phyloP scores from a whole-genome alignment of 2,888 invertebrate species.

The Agrotis clavis region DNA sequence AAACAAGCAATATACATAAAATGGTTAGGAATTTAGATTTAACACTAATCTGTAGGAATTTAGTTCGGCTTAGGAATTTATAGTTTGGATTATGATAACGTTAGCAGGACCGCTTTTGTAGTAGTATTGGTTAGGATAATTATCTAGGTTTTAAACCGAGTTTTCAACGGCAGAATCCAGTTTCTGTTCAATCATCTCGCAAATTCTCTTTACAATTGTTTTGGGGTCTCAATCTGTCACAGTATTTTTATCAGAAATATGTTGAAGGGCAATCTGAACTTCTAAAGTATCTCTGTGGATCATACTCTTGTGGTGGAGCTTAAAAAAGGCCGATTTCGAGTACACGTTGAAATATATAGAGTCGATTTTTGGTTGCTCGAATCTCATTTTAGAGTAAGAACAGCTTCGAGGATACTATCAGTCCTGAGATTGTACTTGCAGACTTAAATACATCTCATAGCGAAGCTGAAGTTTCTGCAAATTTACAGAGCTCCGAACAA shows the following conservation, averaged over 20 bases:
- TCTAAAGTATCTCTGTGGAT: too few relatives aligned
- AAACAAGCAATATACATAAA: conserved; percentile 39
- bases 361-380: too few relatives aligned
- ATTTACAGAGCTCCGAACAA: not conserved
- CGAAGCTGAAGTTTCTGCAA: not conserved
- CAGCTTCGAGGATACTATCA: not conserved
- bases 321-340: too few relatives aligned
- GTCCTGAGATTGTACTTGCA: not conserved
- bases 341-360: too few relatives aligned
- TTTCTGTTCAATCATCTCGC: not conserved
- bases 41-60: conserved; percentile 42
- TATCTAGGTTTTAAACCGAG: not conserved
- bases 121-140: not conserved
- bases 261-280: too few relatives aligned
- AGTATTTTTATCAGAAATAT: too few relatives aligned
- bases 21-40: conserved; percentile 37
- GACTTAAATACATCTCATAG: not conserved
- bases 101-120: not conserved
- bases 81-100: conserved; percentile 5
- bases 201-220: too few relatives aligned
- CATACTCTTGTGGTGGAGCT: too few relatives aligned
- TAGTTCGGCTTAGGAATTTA: conserved; percentile 39
- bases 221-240: too few relatives aligned
- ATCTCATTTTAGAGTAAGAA: too few relatives aligned
- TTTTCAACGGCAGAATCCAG: not conserved